Evolutionary conservation across 2,888 invertebrate species (phyloP).

Genomic region (Brachypalpus laphriformis): DNA sequence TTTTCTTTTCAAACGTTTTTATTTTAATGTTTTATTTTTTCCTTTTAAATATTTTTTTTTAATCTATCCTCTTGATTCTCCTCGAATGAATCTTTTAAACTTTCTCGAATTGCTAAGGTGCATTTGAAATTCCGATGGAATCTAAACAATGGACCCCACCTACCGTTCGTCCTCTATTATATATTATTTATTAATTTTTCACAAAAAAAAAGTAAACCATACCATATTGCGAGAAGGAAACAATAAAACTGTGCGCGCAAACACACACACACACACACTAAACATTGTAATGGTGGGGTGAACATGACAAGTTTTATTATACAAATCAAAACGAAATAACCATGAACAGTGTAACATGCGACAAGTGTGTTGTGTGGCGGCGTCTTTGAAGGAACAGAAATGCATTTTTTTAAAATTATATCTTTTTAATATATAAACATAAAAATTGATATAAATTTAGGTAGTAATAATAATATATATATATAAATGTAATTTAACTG

Average conservation of each 20-base stretch:
- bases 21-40: conserved; percentile 54
- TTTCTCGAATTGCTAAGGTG: conserved; percentile 6
- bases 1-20: conserved; percentile 58
- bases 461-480: conserved; percentile 60
- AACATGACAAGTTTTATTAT: conserved; percentile 60
- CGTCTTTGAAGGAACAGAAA: conserved; percentile 22
- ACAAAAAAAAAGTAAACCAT: conserved; percentile 4
- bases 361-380: conserved; percentile 10
- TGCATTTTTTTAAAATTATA: conserved; percentile 52
- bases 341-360: neutral
- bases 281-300: neutral
- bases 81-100: conserved; percentile 13
- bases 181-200: conserved; percentile 63
- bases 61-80: conserved; percentile 14
- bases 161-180: conserved; percentile 34
- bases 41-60: neutral
- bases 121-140: conserved; percentile 35
- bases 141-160: conserved; percentile 35
- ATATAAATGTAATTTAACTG: conserved; percentile 62
- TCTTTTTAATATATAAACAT: conserved; percentile 64
- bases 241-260: neutral
- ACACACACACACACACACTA: neutral
- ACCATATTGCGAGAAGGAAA: neutral
- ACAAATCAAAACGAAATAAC: conserved; percentile 20
- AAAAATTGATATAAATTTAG: conserved; percentile 57